Evolutionary conservation across 2,888 invertebrate genomes (phyloP), one percentile per base, ranked within the genome.

Genomic region (Pogonocherus hispidulus): DNA sequence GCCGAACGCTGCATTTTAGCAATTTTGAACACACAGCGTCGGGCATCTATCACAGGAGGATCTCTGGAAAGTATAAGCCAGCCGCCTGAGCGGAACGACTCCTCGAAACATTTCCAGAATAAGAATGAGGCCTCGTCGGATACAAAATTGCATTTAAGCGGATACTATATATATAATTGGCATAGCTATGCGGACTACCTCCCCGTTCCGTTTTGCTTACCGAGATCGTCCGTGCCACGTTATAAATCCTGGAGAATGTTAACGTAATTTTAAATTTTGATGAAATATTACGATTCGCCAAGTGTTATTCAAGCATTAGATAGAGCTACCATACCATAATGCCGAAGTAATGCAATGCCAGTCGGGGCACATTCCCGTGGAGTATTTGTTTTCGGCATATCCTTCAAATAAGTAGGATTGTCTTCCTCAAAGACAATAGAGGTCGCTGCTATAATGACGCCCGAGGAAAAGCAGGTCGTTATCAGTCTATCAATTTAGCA

Each of bases 1-100:
- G 81, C 81, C 80, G 81, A 82, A 76, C 77, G 76, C 66, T 81
- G 81, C 83, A 79, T 81, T 82, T 82, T 82, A 76, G 81, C 80
- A 80, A 82, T 82, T 83, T 82, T 75, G 76, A 78, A 73, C 78
- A 75, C 76, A 77, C 76, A 76, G 74, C 78, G 79, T 72, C 76
- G 77, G 75, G 78, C 80, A 82, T 82, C 81, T 79, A 82, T 82
- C 82, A 82, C 78, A 55, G 72, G 74, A 78, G 75, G 79, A 81
- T 82, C 80, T 80, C 78, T 70, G 73, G 79, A 79, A 76, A 79
- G 78, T 79, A 79, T 81, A 81, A 81, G 81, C 80, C 72, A 75
- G 65, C 78, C 75, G 77, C 72, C 77, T 77, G 80, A 78, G 76
- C 78, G 79, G 77, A 80, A 79, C 78, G 80, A 79, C 71, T 75